Conservation (phyloP, 2,113 vertebrate species). For the Zosterops pallidus region DNA sequence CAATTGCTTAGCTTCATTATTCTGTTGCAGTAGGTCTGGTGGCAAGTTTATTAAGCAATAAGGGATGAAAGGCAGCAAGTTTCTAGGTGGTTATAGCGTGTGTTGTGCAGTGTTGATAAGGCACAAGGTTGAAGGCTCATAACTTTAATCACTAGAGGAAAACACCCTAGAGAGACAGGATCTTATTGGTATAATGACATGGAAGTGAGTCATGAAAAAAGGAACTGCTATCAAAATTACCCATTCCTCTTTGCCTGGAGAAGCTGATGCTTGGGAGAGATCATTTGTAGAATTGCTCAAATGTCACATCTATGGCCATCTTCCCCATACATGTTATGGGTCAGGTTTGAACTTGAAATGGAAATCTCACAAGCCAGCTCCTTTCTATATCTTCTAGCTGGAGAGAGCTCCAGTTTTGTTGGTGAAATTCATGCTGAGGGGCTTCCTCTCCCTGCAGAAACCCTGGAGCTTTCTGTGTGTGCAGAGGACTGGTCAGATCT, state of each 20-base stretch:
- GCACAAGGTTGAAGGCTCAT: slow-evolving; percentile 20
- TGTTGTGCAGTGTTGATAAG: slow-evolving; percentile 52
- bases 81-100: slow-evolving; percentile 32
- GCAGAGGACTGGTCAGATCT: neutral
- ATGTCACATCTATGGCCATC: neutral
- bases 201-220: slow-evolving; percentile 43
- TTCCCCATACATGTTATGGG: neutral
- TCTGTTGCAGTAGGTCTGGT: slow-evolving; percentile 43
- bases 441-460: neutral
- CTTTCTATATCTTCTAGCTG: neutral
- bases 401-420: neutral
- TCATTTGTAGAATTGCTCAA: neutral
- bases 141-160: slow-evolving; percentile 57
- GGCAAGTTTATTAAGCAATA: slow-evolving; percentile 65
- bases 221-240: slow-evolving; percentile 33
- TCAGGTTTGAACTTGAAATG: neutral
- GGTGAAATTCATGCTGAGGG: neutral
- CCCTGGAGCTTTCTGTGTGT: neutral
- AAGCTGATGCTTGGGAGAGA: slow-evolving; percentile 3
- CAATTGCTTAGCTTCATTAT: slow-evolving; percentile 53
- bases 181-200: slow-evolving; percentile 57
- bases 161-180: slow-evolving; percentile 38
- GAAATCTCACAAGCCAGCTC: neutral
- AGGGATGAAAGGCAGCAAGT: slow-evolving; percentile 47
- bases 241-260: slow-evolving; percentile 3